A percentile compares a stretch with the other conserved stretches of the same genome.
These are phyloP conservation scores for Reinhardtius hippoglossoides DNA, from an alignment of 2,113 vertebrate species.

Conservation along the genomic window DNA sequence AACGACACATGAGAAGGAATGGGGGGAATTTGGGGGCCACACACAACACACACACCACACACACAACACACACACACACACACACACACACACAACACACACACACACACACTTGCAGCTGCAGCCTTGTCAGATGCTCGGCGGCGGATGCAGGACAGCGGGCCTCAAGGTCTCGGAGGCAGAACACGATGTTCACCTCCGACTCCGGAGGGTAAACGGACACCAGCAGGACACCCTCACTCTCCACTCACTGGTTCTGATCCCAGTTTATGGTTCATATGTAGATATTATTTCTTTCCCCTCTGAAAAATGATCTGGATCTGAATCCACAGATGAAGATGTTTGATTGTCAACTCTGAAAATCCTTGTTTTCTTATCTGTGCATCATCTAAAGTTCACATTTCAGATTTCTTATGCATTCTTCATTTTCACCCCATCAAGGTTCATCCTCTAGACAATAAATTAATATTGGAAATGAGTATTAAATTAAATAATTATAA, in stretches of 20 bases:
- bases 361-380: too few relatives aligned
- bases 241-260: not conserved
- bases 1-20: slow-evolving; percentile 17
- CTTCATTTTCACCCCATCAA: too few relatives aligned
- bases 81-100: slow-evolving; percentile 24
- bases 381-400: too few relatives aligned
- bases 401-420: too few relatives aligned
- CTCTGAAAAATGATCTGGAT: too few relatives aligned
- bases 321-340: too few relatives aligned
- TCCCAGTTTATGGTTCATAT: not conserved
- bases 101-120: slow-evolving; percentile 17
- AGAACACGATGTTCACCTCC: not conserved
- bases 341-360: too few relatives aligned
- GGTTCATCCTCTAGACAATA: too few relatives aligned
- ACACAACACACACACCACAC: slow-evolving; percentile 16
- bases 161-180: slow-evolving; percentile 43
- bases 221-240: slow-evolving; percentile 21
- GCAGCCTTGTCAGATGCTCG: not conserved
- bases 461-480: too few relatives aligned
- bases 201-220: not conserved
- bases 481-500: too few relatives aligned
- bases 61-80: slow-evolving; percentile 25
- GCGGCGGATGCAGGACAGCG: slow-evolving; percentile 16
- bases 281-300: too few relatives aligned
- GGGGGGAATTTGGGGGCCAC: not conserved